Conservation (phyloP, 2,797 vertebrate genomes). For the Cyclura pinguis region DNA sequence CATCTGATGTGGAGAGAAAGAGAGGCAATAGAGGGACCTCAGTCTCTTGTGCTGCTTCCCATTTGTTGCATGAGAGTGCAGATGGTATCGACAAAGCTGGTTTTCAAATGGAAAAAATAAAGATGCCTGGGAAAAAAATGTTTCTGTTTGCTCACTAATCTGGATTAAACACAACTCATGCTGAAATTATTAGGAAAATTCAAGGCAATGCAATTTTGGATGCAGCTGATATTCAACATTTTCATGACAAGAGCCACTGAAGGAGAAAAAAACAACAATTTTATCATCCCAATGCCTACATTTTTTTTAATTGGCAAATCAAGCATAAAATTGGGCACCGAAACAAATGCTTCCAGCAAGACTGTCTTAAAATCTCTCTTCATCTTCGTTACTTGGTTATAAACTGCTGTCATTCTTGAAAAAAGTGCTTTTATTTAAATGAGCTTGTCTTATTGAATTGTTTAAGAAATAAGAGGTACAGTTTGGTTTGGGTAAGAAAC, state of each 20-base stretch:
- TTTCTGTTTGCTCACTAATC: constrained; percentile 66
- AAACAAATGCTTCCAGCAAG: constrained; percentile 73
- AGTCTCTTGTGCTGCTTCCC: neutral
- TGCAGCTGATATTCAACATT: constrained; percentile 70
- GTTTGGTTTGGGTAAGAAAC: constrained; percentile 48
- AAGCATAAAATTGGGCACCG: constrained; percentile 80
- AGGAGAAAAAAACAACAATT: constrained; percentile 75
- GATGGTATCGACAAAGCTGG: constrained; percentile 10
- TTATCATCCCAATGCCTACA: constrained; percentile 75
- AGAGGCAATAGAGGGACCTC: no score
- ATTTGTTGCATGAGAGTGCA: constrained; percentile 38
- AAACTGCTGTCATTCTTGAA: constrained; percentile 67
- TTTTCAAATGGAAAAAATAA: constrained; percentile 52
- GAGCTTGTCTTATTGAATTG: constrained; percentile 48
- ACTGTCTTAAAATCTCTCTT: constrained; percentile 75
- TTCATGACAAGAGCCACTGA: constrained; percentile 71
- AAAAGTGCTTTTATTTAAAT: constrained; percentile 60
- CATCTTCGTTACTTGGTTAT: constrained; percentile 68
- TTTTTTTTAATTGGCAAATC: constrained; percentile 80
- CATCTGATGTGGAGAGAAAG: neutral
- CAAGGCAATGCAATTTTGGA: constrained; percentile 67
- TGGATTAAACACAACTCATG: constrained; percentile 68
- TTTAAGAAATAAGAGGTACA: constrained; percentile 50
- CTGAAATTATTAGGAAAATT: constrained; percentile 71
- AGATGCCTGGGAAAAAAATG: constrained; percentile 49